Evolutionary conservation across 1,140 invertebrate genomes (phyloP).

Genomic region (Drosophila melanogaster): DNA sequence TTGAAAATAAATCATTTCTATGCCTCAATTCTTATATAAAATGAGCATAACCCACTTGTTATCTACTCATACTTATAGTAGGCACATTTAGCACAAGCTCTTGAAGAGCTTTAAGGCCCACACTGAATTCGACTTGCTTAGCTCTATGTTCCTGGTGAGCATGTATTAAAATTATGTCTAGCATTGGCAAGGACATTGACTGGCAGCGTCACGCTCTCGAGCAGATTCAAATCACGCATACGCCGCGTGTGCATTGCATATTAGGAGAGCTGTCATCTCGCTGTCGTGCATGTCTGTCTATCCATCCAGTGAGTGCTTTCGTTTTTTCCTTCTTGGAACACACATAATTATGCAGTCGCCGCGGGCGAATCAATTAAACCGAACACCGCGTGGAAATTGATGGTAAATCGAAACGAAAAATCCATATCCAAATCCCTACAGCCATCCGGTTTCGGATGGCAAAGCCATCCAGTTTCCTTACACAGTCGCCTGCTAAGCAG

Average conservation of each 20-base stretch:
- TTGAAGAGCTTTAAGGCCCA: conserved; percentile 1
- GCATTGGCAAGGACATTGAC: conserved; percentile 41
- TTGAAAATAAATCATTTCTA: too few species aligned
- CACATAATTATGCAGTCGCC: conserved; percentile 55
- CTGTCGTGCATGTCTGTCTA: conserved; percentile 41
- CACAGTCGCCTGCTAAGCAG: not conserved
- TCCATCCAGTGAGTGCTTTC: conserved; percentile 13
- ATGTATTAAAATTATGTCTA: conserved; percentile 60
- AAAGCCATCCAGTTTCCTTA: too few species aligned
- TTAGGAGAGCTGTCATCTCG: conserved; percentile 42
- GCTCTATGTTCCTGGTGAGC: conserved; percentile 13
- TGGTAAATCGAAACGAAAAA: conserved; percentile 6
- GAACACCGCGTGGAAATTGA: conserved; percentile 20
- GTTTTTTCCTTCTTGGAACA: conserved; percentile 10
- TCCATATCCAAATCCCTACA: not conserved
- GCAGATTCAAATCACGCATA: conserved; percentile 73
- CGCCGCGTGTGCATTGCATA: conserved; percentile 66
- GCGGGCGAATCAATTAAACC: conserved; percentile 57
- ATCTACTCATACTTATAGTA: not conserved
- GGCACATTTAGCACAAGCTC: not conserved
- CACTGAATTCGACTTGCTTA: conserved; percentile 20
- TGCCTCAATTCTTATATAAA: too few species aligned
- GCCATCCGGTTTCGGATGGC: too few species aligned
- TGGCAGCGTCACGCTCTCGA: conserved; percentile 19
- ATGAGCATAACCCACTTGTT: not conserved